Conservation (phyloP, 2,113 vertebrate genomes). For the Chloebia gouldiae region DNA sequence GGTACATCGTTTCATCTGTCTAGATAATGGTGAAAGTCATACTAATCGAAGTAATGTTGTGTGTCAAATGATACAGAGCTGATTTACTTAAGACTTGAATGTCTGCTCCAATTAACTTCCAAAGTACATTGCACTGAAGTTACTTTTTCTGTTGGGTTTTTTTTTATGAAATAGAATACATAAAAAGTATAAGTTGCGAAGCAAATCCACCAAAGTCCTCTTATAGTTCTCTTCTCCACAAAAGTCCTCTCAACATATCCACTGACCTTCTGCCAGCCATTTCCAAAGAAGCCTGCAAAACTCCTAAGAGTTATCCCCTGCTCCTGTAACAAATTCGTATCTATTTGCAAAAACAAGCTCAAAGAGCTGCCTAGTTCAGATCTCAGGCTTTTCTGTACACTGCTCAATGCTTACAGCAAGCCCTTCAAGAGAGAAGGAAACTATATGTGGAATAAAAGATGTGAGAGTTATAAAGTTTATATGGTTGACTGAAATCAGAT, state of each 20-base stretch:
- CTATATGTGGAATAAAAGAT: not conserved
- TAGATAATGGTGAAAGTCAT: constrained; percentile 52
- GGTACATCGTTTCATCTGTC: constrained; percentile 24
- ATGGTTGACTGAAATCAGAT: not conserved
- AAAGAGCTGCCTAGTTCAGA: not conserved
- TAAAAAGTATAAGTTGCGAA: not conserved
- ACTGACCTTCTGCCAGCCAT: not conserved
- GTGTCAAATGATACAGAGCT: constrained; percentile 56
- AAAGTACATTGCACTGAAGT: not conserved
- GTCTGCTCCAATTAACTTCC: constrained; percentile 51
- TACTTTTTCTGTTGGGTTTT: not conserved
- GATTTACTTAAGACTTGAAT: constrained; percentile 51
- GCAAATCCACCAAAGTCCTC: not conserved
- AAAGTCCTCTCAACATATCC: not conserved
- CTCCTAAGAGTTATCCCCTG: not conserved
- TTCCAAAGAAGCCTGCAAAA: not conserved
- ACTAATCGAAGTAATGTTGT: constrained; percentile 55
- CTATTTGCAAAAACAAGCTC: not conserved
- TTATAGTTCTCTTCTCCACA: not conserved
- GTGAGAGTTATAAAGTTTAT: not conserved
- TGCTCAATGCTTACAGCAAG: not conserved
- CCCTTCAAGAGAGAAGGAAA: not conserved
- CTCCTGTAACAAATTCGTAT: not conserved
- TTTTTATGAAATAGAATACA: not conserved
- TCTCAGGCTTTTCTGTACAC: not conserved